A percentile compares a stretch with the other conserved stretches of the same genome.
These are phyloP conservation scores for Hyperoplus lanceolatus DNA, from an alignment of 2,797 vertebrate genomes.

Conservation along the genomic window DNA sequence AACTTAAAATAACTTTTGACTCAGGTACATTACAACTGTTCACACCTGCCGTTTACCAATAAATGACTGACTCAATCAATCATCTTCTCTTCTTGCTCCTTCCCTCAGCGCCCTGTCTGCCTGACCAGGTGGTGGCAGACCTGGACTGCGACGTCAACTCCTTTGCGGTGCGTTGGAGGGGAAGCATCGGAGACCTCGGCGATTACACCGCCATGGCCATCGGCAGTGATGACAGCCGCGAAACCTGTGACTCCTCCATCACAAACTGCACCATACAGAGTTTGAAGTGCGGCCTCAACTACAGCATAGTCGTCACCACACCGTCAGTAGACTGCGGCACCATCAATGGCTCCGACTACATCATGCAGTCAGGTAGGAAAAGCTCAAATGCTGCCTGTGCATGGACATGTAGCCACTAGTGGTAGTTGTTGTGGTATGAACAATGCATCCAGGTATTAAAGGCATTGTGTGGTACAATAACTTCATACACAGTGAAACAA, in stretches of 20 bases:
- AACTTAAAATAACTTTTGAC: slow-evolving; percentile 55
- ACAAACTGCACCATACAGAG: slow-evolving; percentile 77
- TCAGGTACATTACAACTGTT: slow-evolving; percentile 74
- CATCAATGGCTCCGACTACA: slow-evolving; percentile 78
- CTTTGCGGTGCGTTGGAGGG: slow-evolving; percentile 80
- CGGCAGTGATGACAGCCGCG: slow-evolving; percentile 60
- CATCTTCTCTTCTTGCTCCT: not conserved
- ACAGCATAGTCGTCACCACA: slow-evolving; percentile 80
- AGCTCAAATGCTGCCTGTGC: not conserved
- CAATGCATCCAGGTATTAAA: not conserved
- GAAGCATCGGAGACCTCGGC: not conserved
- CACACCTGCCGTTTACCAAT: not conserved
- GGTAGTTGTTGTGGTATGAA: not conserved
- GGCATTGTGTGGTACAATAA: not conserved
- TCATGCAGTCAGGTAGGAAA: slow-evolving; percentile 79
- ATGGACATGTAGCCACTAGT: not conserved
- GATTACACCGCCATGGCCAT: slow-evolving; percentile 83
- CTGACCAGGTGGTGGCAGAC: slow-evolving; percentile 69
- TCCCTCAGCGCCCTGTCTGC: slow-evolving; percentile 83
- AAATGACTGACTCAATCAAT: not conserved
- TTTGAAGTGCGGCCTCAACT: slow-evolving; percentile 82
- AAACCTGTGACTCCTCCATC: slow-evolving; percentile 64
- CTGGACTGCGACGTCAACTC: slow-evolving; percentile 79
- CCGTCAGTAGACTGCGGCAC: slow-evolving; percentile 67
- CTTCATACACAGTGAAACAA: not conserved